Conservation (phyloP, 2,888 invertebrate genomes). For the Tuta absoluta region DNA sequence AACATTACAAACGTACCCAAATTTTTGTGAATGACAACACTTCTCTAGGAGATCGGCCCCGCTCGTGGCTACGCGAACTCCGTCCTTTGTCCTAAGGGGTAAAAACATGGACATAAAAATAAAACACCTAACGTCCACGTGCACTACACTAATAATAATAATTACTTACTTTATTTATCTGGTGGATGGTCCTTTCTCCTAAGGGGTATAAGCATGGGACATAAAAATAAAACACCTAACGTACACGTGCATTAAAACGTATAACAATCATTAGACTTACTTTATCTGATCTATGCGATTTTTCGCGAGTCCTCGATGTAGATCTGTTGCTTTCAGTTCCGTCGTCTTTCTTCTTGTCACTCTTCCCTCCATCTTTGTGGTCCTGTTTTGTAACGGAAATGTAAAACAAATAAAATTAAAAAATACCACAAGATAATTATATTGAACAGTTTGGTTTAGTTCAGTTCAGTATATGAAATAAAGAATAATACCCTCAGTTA, state of each 20-base stretch:
- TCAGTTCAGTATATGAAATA: too few species aligned
- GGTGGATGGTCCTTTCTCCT: too few species aligned
- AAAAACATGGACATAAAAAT: slow-evolving; percentile 8
- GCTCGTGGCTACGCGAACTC: slow-evolving; percentile 71
- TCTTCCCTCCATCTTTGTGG: slow-evolving; percentile 61
- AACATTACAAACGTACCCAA: slow-evolving; percentile 76
- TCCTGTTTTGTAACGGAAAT: slow-evolving; percentile 46
- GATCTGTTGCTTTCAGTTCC: slow-evolving; percentile 63
- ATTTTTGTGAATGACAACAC: slow-evolving; percentile 91
- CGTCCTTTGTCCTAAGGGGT: slow-evolving; percentile 60
- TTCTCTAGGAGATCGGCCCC: slow-evolving; percentile 82
- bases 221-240: too few species aligned
- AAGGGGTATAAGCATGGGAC: too few species aligned
- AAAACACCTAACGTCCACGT: background rate
- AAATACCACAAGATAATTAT: background rate
- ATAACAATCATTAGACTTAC: too few species aligned
- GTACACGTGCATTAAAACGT: too few species aligned
- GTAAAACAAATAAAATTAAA: background rate
- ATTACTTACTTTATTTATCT: background rate
- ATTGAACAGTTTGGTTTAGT: background rate
- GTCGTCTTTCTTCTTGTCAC: slow-evolving; percentile 68
- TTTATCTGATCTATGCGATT: slow-evolving; percentile 77
- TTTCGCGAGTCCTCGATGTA: slow-evolving; percentile 63
- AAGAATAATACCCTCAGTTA: too few species aligned
- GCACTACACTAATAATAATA: background rate